Conservation (phyloP, 2,797 vertebrate genomes). For the Betta splendens region DNA sequence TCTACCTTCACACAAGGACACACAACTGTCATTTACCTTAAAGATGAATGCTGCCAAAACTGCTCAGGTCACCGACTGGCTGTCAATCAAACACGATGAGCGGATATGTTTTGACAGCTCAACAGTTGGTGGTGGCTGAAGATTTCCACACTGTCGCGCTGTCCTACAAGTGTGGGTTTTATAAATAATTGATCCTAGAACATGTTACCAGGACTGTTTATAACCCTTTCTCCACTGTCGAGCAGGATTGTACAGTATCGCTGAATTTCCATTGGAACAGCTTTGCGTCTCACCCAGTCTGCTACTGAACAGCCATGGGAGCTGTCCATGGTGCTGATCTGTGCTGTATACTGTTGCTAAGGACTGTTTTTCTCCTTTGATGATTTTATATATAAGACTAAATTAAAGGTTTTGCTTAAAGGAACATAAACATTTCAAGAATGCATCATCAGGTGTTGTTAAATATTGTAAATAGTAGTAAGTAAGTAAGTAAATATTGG, state of each 20-base stretch:
- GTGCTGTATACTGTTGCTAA: not conserved
- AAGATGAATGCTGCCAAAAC: constrained; percentile 30
- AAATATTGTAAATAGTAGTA: too few species aligned
- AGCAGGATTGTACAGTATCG: not conserved
- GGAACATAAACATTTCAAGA: too few species aligned
- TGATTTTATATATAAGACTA: too few species aligned
- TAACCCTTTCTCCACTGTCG: not conserved
- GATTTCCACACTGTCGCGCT: constrained; percentile 35
- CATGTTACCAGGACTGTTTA: constrained; percentile 13
- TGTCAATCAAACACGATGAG: constrained; percentile 25
- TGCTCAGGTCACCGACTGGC: not conserved
- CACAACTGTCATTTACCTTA: constrained; percentile 28
- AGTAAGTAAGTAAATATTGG: too few species aligned
- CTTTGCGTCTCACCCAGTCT: not conserved
- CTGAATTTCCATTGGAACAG: not conserved
- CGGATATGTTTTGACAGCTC: constrained; percentile 6
- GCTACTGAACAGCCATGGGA: constrained; percentile 3
- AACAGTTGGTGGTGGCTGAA: constrained; percentile 44
- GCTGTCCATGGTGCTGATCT: constrained; percentile 11
- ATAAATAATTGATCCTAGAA: constrained; percentile 31
- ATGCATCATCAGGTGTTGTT: too few species aligned
- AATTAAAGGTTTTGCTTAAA: too few species aligned
- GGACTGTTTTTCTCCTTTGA: too few species aligned
- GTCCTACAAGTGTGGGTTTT: constrained; percentile 26
- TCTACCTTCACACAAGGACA: constrained; percentile 45